Base-by-base conservation (phyloP, 2,113 vertebrate species). In the Stercorarius parasiticus region DNA sequence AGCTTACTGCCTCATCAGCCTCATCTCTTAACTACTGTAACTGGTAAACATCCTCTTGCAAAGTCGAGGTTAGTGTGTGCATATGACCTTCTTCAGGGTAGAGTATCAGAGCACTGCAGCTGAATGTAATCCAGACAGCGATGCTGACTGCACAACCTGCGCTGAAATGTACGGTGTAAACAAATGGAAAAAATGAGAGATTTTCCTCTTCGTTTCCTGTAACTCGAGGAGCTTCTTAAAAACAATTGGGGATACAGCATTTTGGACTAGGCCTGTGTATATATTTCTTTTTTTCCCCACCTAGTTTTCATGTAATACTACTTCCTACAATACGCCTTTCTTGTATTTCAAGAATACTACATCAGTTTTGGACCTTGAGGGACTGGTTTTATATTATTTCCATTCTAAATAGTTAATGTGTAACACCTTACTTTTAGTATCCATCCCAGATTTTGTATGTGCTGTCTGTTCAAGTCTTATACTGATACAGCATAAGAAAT, bases 401-500 rank as follows among this genome's bases (percentile, higher is more conserved):
- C 1, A 0, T 73, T 56, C 9, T 38, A 69, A 86, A 42, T 69
- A 36, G 29, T 49, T 58, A 52, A 71, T 6, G 3, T 66, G 0
- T 56, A 56, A 20, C 5, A 43, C 10, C 27, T 62, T 87, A 29
- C 16, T 88, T 77, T 11, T 47, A 52, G 32, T 53, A 16, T 71
- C 20, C 20, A 4, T 53, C 13, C 11, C 10, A 45, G 27, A 32
- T 55, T 74, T 79, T 50, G 3, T 73, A 21, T 47, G 17, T 9
- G 7, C 20, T 52, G 5, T 64, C 15, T 43, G 9, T 53, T 40
- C 29, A 89, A 81, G 13, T 77, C 18, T 72, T 45, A 13, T 30
- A 34, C 22, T 79, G 21, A 8, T 56, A 34, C 0, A 0, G 9
- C 14, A 5, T 34, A 36, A n/a, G 36, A 77, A 82, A 76, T 78